Evolutionary conservation across 2,113 vertebrate species (phyloP).

Genomic region (Panthera tigris): DNA sequence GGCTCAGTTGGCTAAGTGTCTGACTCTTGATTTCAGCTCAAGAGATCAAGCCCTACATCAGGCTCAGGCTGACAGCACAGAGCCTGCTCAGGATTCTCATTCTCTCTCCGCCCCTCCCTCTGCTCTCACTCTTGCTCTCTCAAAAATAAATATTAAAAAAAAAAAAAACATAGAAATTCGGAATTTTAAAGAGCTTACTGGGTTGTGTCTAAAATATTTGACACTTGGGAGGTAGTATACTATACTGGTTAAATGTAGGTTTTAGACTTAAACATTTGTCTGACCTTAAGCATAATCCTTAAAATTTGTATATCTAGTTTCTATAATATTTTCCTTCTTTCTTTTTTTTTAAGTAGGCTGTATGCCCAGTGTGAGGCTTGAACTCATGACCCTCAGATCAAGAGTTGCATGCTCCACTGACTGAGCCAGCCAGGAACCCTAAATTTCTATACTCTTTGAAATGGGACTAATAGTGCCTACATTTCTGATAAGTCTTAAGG

Average conservation of each 20-base stretch:
- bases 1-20: no score
- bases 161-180: neutral
- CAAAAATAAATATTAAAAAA: neutral
- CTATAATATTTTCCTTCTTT: neutral
- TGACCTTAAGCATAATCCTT: neutral
- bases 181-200: neutral
- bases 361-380: no score
- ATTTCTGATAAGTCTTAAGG: neutral
- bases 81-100: no score
- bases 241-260: neutral
- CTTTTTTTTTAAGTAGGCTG: no score
- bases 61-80: no score
- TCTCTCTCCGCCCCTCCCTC: no score
- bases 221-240: neutral
- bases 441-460: neutral
- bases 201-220: neutral
- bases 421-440: no score
- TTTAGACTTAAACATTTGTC: neutral
- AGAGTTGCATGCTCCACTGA: no score
- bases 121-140: no score
- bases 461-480: neutral
- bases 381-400: no score
- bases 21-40: no score
- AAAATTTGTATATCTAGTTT: neutral
- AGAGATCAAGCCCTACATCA: no score